These are phyloP conservation scores for Prionace glauca DNA, from an alignment of 2,797 vertebrate species.

Conservation along the genomic window DNA sequence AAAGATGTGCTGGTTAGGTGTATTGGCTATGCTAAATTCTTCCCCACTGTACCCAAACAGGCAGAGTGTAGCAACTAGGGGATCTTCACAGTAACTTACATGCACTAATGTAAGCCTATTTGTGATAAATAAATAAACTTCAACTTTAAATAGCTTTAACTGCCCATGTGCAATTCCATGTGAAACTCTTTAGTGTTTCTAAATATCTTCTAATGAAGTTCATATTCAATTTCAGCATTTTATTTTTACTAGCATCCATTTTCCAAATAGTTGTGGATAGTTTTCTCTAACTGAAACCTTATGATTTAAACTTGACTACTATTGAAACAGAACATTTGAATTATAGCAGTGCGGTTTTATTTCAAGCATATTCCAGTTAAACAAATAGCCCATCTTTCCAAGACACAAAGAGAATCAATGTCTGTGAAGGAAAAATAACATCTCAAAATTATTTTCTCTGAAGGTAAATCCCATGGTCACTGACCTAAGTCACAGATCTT, in stretches of 20 bases:
- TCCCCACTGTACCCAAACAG: too few relatives aligned
- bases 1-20: too few relatives aligned
- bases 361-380: neutral
- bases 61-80: too few relatives aligned
- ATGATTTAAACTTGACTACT: neutral
- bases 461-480: neutral
- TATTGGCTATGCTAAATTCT: too few relatives aligned
- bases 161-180: neutral
- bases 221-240: neutral
- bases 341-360: neutral
- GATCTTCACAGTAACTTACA: too few relatives aligned
- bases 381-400: neutral
- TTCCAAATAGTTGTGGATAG: neutral
- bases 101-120: too few relatives aligned
- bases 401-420: neutral
- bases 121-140: too few relatives aligned
- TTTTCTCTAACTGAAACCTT: neutral
- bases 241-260: neutral
- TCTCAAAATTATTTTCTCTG: neutral
- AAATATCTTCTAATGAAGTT: neutral
- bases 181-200: neutral
- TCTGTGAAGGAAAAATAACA: neutral
- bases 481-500: neutral
- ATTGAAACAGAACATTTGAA: neutral
- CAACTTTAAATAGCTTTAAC: neutral